Base-by-base conservation (phyloP, 2,888 invertebrate genomes). In the Autographa pulchrina region DNA sequence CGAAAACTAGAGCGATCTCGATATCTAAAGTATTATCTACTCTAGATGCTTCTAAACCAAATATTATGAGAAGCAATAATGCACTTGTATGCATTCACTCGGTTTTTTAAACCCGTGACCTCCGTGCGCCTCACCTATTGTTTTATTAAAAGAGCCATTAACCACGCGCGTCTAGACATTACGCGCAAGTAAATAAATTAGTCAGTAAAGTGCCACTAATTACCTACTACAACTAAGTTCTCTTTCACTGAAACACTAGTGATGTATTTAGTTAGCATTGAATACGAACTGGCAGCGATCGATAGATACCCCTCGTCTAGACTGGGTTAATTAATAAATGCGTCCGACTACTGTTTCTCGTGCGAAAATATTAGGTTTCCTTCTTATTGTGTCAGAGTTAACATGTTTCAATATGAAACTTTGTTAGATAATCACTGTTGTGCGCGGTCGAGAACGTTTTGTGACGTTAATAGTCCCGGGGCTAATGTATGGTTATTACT, bases 121-220 rank as follows among this genome's bases (percentile, higher is more conserved):
- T 79, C 82, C 75, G 83, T 73, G 83, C 75, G 84, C 80, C 86
- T 80, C 85, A 85, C 87, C 87, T 90, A 89, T 91, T 92, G 88
- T 92, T 91, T 88, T 88, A 90, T 89, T 89, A 90, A 90, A 89
- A 88, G 86, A 86, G 80, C 86, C 88, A 91, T 92, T 91, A 88
- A 86, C 88, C 88, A 89, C 85, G 86, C 88, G 81, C 78, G 91
- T 90, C 90, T 90, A 92, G 92, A 92, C 91, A 90, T 91, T 89
- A 92, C 87, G 88, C 87, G 86, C 88, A 90, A 89, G 90, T 91
- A 92, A 93, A 93, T 92, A 93, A 92, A 93, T 93, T 92, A 92
- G 89, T 88, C 86, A 76, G 87, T 88, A 88, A 90, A 91, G 86
- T 92, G 89, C 88, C 85, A 86, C 90, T 92, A 92, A 93, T 93